Conservation (phyloP, 2,797 vertebrate species). For the Carcharodon carcharias region DNA sequence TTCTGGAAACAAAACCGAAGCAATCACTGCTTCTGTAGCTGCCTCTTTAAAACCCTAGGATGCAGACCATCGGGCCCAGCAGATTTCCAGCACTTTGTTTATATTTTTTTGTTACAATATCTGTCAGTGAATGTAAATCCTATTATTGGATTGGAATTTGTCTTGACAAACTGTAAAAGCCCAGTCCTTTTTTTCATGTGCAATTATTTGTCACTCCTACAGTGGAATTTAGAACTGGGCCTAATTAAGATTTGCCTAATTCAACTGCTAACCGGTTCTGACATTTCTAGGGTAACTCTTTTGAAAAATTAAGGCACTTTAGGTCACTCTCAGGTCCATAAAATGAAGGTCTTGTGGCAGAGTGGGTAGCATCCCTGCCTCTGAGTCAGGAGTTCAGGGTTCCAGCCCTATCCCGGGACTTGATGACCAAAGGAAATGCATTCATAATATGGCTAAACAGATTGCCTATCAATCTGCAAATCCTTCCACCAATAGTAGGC, state of each 20-base stretch:
- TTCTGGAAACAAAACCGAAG: no score
- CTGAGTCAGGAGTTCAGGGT: no score
- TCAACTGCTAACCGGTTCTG: background rate
- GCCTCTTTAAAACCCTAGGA: no score
- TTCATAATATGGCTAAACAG: background rate
- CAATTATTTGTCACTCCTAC: background rate
- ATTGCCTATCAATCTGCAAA: background rate
- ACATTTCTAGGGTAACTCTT: background rate
- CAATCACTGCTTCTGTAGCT: no score
- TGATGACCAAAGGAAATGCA: no score
- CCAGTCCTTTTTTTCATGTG: background rate
- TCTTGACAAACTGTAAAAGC: background rate
- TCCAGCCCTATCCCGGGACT: no score
- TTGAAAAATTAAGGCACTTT: background rate
- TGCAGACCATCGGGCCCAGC: no score
- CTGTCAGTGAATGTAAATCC: background rate
- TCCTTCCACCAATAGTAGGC: background rate
- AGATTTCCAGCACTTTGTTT: background rate
- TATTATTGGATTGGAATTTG: background rate
- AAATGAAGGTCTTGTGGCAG: no score
- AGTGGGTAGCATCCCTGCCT: no score
- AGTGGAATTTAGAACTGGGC: background rate
- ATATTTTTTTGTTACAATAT: background rate
- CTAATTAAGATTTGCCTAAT: background rate
- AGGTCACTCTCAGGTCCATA: background rate